Conservation (phyloP, 2,797 vertebrate genomes). For the Tolypeutes matacus region DNA sequence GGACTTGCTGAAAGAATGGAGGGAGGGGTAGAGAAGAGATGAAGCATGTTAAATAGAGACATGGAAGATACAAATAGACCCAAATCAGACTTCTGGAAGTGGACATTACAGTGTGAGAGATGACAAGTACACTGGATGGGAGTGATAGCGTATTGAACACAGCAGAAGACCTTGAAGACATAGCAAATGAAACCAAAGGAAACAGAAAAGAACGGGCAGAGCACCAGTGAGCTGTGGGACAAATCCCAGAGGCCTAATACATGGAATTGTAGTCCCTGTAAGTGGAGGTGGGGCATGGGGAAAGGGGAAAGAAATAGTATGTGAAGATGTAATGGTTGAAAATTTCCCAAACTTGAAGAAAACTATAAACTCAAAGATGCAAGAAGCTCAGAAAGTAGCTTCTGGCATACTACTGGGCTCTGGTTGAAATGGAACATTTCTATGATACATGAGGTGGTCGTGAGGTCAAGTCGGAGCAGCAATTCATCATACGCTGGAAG, state of each 20-base stretch:
- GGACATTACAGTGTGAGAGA: neutral
- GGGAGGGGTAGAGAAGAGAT: neutral
- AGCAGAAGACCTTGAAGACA: neutral
- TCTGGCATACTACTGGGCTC: neutral
- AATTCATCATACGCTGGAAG: neutral
- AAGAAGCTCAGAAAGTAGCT: neutral
- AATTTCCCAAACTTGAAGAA: neutral
- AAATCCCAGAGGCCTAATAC: neutral
- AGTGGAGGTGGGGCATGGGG: neutral
- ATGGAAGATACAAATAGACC: neutral
- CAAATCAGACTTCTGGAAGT: too few species aligned
- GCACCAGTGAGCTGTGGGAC: neutral
- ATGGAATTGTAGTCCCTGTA: neutral
- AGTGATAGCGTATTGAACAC: neutral
- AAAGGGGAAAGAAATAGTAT: neutral
- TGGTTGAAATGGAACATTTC: neutral
- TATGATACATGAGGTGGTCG: neutral
- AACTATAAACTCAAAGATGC: neutral
- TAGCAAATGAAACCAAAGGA: neutral
- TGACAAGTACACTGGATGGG: neutral
- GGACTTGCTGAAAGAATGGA: neutral
- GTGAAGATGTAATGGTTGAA: neutral
- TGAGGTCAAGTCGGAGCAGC: too few species aligned
- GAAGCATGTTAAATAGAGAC: neutral
- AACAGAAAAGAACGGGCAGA: neutral